Evolutionary conservation across 2,888 invertebrate genomes (phyloP), one percentile per base, ranked within the genome.

Genomic region (Laspeyria flexula): DNA sequence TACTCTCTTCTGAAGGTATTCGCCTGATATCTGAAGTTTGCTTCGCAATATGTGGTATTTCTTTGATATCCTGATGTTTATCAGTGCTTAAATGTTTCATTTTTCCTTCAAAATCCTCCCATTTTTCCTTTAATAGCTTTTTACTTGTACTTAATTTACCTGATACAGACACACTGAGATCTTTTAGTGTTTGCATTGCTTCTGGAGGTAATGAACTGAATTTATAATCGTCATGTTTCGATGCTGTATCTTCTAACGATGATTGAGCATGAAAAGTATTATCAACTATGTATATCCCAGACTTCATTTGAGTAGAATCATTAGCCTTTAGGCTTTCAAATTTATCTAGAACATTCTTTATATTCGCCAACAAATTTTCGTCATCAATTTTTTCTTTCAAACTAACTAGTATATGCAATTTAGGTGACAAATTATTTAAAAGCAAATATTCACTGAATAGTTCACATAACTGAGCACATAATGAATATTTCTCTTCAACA

Each of bases 391-490:
- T 94, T 13, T 92, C 90, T 71, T 81, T 90, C 53, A 95, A 79
- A 41, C 91, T 88, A 18, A 80, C 79, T 49, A 95, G 73, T 57
- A 93, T 86, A 73, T 93, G 91, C 55, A 95, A 77, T 75, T 93
- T 93, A 21, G 87, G 79, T 6, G 93, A 93, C 35, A 89, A 66
- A 52, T 81, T 85, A 56, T 91, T 80, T 10, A 85, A 77, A 15
- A 93, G 68, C 30, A 96, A 84, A 66, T 94, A 92, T 41, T 93
- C 83, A 35, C 82, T 87, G 71, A 93, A 94, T 60, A 90, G 79
- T 60, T 90, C 83, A 83, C 95, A 95, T 12, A 95, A 74, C 65
- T 94, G 90, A 18, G 93, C 88, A 77, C 96, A 96, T 16, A 95
- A 81, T 23, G 77, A 71, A 79, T 93, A 95, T 63, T 94, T 94